Conservation (phyloP, 2,113 vertebrate genomes). For the Otus sunia region DNA sequence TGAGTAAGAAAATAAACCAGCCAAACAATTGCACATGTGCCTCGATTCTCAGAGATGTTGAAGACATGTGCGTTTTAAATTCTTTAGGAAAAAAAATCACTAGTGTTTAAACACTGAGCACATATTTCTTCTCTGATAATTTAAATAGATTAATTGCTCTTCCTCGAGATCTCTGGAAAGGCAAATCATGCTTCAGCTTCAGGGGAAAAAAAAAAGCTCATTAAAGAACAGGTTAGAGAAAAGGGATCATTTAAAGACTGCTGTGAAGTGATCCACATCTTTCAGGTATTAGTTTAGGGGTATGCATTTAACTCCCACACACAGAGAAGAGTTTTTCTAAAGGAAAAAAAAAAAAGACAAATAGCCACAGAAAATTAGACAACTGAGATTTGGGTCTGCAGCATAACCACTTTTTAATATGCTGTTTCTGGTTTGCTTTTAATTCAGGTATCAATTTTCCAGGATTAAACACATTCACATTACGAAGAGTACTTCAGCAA, state of each 20-base stretch:
- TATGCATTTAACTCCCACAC: not conserved
- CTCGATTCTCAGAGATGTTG: not conserved
- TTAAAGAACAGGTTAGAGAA: not conserved
- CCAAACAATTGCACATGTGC: fast-evolving
- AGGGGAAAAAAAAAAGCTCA: not conserved
- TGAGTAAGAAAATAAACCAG: not conserved
- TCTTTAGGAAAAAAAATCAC: not conserved
- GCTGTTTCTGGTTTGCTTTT: not conserved
- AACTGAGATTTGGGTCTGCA: not conserved
- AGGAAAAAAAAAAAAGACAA: not conserved
- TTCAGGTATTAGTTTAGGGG: not conserved
- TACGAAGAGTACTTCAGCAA: not conserved
- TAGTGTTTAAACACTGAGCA: not conserved
- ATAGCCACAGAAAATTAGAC: not conserved
- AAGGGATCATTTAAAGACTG: not conserved
- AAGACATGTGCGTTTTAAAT: not conserved
- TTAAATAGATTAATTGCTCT: not conserved
- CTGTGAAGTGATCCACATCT: not conserved
- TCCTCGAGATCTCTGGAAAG: not conserved
- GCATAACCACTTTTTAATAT: not conserved
- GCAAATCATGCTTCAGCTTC: not conserved
- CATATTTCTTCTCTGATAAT: not conserved
- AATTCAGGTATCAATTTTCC: not conserved
- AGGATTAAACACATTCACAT: not conserved
- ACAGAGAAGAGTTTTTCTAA: not conserved